Percentiles rank a stretch among this genome's conserved stretches.
phyloP scores from a whole-genome alignment of 2,888 invertebrate species.

The Cepaea hortensis region DNA sequence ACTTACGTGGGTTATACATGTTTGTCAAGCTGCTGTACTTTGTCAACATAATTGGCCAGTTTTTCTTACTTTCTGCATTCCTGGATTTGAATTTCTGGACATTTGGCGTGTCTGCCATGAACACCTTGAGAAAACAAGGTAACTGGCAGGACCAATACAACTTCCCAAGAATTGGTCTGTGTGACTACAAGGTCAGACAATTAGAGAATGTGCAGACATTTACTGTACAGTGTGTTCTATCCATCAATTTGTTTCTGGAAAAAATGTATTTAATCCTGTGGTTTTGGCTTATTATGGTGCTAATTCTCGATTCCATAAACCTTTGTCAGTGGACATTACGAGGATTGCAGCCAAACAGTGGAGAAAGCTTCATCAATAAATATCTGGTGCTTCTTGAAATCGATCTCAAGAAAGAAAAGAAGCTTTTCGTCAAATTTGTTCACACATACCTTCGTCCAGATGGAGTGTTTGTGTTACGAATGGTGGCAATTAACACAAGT shows the following conservation, averaged over 20 bases:
- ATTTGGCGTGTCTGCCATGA: slow-evolving; percentile 45
- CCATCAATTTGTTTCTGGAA: slow-evolving; percentile 71
- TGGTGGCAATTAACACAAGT: slow-evolving; percentile 67
- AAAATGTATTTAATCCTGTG: slow-evolving; percentile 71
- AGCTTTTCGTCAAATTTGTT: slow-evolving; percentile 62
- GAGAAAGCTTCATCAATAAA: slow-evolving; percentile 61
- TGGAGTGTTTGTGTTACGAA: slow-evolving; percentile 68
- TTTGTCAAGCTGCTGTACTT: slow-evolving; percentile 51
- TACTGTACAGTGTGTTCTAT: slow-evolving; percentile 68
- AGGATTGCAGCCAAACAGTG: slow-evolving; percentile 49
- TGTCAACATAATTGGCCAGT: slow-evolving; percentile 51
- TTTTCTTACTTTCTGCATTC: slow-evolving; percentile 51
- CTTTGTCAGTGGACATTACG: slow-evolving; percentile 51
- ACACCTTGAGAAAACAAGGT: slow-evolving; percentile 35
- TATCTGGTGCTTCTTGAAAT: slow-evolving; percentile 60
- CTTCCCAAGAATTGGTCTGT: slow-evolving; percentile 64
- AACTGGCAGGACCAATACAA: slow-evolving; percentile 52
- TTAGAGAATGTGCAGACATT: slow-evolving; percentile 68
- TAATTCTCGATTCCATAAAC: slow-evolving; percentile 52
- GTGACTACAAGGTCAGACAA: slow-evolving; percentile 70
- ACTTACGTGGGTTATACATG: slow-evolving; percentile 51
- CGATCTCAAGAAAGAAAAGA: slow-evolving; percentile 61
- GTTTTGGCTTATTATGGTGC: slow-evolving; percentile 69
- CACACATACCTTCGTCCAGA: slow-evolving; percentile 67
- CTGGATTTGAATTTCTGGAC: slow-evolving; percentile 51